Evolutionary conservation across 1,140 invertebrate species (phyloP).

Genomic region (Tribolium castaneum): DNA sequence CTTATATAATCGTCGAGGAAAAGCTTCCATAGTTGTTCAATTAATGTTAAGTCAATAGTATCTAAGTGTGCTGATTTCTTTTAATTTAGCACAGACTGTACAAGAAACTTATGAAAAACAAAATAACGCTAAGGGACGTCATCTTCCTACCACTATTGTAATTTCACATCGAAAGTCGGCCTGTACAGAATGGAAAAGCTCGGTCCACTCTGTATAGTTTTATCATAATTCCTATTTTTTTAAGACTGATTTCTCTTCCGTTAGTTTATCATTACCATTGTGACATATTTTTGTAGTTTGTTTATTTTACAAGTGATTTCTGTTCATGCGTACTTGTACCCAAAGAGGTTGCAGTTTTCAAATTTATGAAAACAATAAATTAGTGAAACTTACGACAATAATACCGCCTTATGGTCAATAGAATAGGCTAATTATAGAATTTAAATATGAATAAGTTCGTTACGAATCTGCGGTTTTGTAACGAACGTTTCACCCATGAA

Average conservation of each 20-base stretch:
- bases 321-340: background rate
- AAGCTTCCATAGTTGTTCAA: slow-evolving; percentile 22
- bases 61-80: slow-evolving; percentile 6
- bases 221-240: background rate
- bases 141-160: background rate
- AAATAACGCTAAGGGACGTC: background rate
- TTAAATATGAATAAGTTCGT: background rate
- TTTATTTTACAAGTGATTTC: background rate
- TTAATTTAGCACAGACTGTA: slow-evolving; percentile 3
- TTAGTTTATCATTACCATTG: background rate
- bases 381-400: slow-evolving; percentile 44
- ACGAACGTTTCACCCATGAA: background rate
- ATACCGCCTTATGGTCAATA: slow-evolving; percentile 43
- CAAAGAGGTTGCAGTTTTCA: slow-evolving; percentile 26
- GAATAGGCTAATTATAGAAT: slow-evolving; percentile 39
- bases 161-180: background rate
- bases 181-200: slow-evolving; percentile 5
- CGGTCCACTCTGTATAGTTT: background rate
- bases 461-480: background rate
- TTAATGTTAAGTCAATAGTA: slow-evolving; percentile 29
- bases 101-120: slow-evolving; percentile 18
- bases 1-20: slow-evolving; percentile 1
- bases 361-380: slow-evolving; percentile 28
- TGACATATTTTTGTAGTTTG: background rate
- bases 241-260: slow-evolving; percentile 1